These are phyloP conservation scores for Sebastes hopkinsi DNA, from an alignment of 2,797 vertebrate genomes.

Conservation along the genomic window DNA sequence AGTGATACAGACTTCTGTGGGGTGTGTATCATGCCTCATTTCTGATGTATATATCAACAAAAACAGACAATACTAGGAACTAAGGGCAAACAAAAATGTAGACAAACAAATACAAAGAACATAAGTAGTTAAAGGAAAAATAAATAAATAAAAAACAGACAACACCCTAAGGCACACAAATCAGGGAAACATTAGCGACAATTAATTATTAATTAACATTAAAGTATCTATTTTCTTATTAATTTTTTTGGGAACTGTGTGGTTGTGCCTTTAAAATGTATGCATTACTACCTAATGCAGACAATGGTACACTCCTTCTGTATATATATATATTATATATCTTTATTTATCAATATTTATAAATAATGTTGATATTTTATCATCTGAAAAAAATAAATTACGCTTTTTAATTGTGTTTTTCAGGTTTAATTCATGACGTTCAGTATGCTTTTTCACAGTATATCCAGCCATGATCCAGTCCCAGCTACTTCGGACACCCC, in stretches of 20 bases:
- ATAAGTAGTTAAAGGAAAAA: fast-evolving
- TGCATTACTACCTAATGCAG: background rate
- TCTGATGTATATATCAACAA: too few relatives aligned
- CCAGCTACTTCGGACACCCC: background rate
- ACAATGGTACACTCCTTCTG: background rate
- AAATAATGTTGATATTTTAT: background rate
- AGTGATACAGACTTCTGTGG: too few relatives aligned
- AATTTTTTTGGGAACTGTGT: fast-evolving
- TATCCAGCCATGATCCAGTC: too few relatives aligned
- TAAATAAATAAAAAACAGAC: too few relatives aligned
- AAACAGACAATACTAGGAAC: too few relatives aligned
- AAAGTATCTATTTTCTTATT: background rate
- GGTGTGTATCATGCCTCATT: too few relatives aligned
- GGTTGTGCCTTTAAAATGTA: background rate
- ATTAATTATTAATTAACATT: background rate
- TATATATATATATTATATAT: too few relatives aligned
- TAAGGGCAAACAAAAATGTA: too few relatives aligned
- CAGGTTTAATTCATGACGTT: background rate
- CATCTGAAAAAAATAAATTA: background rate
- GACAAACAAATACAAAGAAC: too few relatives aligned
- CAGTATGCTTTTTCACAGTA: too few relatives aligned
- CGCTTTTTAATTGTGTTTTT: background rate
- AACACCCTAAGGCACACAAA: fast-evolving
- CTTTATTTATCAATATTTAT: too few relatives aligned
- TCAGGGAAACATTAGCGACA: too few relatives aligned